phyloP scores from a whole-genome alignment of 2,888 invertebrate genomes.

The Mythimna pallens region DNA sequence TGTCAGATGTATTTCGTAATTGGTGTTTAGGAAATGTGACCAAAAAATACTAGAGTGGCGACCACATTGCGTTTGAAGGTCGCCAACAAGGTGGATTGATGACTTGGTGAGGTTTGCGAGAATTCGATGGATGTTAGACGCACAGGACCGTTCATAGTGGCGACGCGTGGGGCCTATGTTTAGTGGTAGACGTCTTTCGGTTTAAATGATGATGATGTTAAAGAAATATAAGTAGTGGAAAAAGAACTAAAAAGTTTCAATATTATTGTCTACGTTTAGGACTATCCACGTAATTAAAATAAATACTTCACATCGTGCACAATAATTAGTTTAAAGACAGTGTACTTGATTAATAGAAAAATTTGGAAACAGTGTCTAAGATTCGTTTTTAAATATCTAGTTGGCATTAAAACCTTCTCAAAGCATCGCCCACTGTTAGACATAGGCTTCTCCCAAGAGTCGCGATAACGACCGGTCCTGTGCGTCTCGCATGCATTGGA shows the following conservation, averaged over 20 bases:
- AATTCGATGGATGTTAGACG: too few species aligned
- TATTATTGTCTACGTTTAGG: background rate
- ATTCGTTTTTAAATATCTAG: background rate
- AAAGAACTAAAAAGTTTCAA: background rate
- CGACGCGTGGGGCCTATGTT: too few species aligned
- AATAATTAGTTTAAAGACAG: background rate
- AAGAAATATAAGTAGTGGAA: background rate
- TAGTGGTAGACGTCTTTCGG: too few species aligned
- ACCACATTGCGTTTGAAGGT: too few species aligned
- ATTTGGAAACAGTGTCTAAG: too few species aligned
- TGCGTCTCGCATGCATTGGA: too few species aligned
- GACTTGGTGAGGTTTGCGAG: too few species aligned
- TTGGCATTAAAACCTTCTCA: background rate
- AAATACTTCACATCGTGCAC: background rate
- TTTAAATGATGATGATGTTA: too few species aligned
- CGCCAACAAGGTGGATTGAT: too few species aligned
- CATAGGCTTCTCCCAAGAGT: background rate
- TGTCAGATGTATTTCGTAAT: conserved; percentile 33
- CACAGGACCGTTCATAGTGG: too few species aligned
- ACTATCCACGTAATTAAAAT: background rate
- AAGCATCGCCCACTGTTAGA: background rate
- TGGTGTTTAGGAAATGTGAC: background rate
- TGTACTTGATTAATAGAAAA: background rate
- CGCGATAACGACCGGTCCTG: too few species aligned
- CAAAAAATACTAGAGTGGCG: too few species aligned